Evolutionary conservation across 2,113 vertebrate species (phyloP).

Genomic region (Channa argus): DNA sequence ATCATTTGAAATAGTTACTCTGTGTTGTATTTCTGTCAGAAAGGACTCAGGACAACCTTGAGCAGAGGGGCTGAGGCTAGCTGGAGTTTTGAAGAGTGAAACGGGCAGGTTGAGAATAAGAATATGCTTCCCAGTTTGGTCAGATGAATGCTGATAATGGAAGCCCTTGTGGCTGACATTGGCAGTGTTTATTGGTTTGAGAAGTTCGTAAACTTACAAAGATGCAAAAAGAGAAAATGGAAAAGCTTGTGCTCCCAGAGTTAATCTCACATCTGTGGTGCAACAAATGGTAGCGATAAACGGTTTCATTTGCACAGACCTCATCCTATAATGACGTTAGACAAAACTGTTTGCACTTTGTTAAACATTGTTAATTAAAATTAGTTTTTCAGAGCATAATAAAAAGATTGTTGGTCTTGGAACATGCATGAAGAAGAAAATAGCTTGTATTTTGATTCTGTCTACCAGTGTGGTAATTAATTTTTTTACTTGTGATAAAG

Average conservation of each 20-base stretch:
- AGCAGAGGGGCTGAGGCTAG: constrained; percentile 34
- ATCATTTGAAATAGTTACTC: constrained; percentile 64
- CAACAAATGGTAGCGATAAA: too few species aligned
- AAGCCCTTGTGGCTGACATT: constrained; percentile 42
- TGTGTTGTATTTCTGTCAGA: constrained; percentile 54
- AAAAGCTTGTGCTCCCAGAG: background rate
- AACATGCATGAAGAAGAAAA: too few species aligned
- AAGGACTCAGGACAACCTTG: constrained; percentile 61
- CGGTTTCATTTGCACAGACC: too few species aligned
- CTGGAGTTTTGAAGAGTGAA: constrained; percentile 28
- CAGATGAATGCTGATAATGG: constrained; percentile 13
- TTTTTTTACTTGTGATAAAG: too few species aligned
- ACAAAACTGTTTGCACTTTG: too few species aligned
- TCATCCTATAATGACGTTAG: too few species aligned
- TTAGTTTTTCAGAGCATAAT: too few species aligned
- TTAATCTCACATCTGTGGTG: background rate
- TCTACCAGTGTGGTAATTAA: too few species aligned
- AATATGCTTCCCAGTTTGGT: constrained; percentile 10
- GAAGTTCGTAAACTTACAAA: constrained; percentile 9
- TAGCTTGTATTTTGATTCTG: too few species aligned
- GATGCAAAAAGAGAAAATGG: background rate
- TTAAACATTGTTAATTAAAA: too few species aligned
- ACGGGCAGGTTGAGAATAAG: constrained; percentile 32
- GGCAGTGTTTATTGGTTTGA: constrained; percentile 2
- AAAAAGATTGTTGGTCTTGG: too few species aligned